A percentile compares a stretch with the other conserved stretches of the same genome.
Conservation (phyloP, 2,113 vertebrate genomes). For the Tretioscincus oriximinensis region DNA sequence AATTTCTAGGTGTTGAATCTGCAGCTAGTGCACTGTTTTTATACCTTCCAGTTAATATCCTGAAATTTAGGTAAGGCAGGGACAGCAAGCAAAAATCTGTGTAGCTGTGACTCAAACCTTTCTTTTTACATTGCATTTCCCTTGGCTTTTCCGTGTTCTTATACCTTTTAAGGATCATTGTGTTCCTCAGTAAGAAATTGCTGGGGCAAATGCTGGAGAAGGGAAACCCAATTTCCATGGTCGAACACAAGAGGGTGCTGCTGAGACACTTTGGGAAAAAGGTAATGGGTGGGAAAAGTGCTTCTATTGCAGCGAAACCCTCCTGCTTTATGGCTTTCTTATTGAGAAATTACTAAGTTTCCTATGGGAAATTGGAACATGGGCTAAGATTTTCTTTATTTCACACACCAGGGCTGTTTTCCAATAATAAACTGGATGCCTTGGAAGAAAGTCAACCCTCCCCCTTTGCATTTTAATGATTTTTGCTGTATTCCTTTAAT, state of each 20-base stretch:
- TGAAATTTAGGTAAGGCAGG: not conserved
- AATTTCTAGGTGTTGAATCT: too few species aligned
- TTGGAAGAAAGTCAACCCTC: not conserved
- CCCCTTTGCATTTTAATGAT: not conserved
- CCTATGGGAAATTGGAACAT: constrained; percentile 12
- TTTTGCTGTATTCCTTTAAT: constrained; percentile 26
- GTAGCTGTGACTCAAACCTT: not conserved
- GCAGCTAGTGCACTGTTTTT: too few species aligned
- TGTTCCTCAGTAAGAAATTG: not conserved
- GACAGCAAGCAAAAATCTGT: not conserved
- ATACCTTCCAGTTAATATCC: too few species aligned
- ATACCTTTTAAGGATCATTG: not conserved
- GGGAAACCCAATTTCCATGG: not conserved
- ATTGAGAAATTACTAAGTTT: constrained; percentile 15
- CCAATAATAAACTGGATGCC: constrained; percentile 4
- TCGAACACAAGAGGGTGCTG: constrained; percentile 13
- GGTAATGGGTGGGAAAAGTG: not conserved
- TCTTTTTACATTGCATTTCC: not conserved
- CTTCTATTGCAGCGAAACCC: constrained; percentile 2
- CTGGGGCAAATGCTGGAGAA: not conserved
- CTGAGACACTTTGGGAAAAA: constrained; percentile 15
- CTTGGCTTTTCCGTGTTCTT: not conserved
- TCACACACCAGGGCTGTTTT: constrained; percentile 5
- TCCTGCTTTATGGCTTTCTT: constrained; percentile 8
- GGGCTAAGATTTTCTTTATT: constrained; percentile 10